Evolutionary conservation across 1,140 invertebrate species (phyloP).

Genomic region (Bicyclus anynana): DNA sequence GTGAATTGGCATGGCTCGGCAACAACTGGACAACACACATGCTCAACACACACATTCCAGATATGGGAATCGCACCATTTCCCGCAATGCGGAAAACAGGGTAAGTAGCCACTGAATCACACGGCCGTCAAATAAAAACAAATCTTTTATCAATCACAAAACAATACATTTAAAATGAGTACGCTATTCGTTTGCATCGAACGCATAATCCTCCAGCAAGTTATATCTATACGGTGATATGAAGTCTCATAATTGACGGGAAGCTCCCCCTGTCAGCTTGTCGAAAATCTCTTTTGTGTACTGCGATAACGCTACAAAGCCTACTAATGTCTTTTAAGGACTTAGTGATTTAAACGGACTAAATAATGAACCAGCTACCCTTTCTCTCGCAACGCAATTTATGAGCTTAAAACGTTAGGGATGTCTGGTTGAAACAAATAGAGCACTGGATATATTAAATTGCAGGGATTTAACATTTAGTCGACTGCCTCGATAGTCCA

Average conservation of each 20-base stretch:
- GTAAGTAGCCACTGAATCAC: too few relatives aligned
- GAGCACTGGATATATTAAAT: not conserved
- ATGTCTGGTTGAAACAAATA: constrained; percentile 2
- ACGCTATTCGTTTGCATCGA: constrained; percentile 3
- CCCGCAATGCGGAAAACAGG: too few relatives aligned
- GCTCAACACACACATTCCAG: too few relatives aligned
- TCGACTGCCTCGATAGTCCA: too few relatives aligned
- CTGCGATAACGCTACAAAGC: constrained; percentile 73
- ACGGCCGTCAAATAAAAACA: not conserved
- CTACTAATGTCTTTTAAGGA: constrained; percentile 77
- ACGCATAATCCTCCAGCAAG: constrained; percentile 15
- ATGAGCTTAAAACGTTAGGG: constrained; percentile 56
- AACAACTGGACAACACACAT: too few relatives aligned
- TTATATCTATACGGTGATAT: constrained; percentile 47
- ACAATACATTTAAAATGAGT: constrained; percentile 9
- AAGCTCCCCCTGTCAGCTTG: constrained; percentile 45
- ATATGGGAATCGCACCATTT: too few relatives aligned
- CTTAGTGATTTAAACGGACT: constrained; percentile 78
- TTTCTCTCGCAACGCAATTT: constrained; percentile 62
- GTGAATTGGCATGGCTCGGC: too few relatives aligned
- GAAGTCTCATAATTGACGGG: constrained; percentile 58
- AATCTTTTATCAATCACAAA: not conserved
- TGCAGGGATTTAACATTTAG: too few relatives aligned
- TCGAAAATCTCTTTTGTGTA: constrained; percentile 74
- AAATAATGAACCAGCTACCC: constrained; percentile 73